A percentile compares a stretch with the other conserved stretches of the same genome.
These are phyloP conservation scores for Esperia sulphurella DNA, from an alignment of 2,888 invertebrate species.

Conservation along the genomic window DNA sequence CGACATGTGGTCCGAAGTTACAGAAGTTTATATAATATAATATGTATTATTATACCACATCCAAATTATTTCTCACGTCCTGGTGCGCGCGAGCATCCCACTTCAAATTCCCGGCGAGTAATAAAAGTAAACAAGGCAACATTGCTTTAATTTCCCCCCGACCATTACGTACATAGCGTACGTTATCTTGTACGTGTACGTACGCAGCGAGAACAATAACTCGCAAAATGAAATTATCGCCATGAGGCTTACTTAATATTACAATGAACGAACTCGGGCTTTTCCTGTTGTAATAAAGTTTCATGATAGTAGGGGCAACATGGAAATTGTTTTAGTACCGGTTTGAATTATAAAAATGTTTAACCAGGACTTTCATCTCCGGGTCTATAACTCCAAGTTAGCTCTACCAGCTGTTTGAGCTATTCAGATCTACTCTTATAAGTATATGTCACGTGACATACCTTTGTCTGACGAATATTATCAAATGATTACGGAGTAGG, in stretches of 20 bases:
- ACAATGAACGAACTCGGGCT: neutral
- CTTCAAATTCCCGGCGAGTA: slow-evolving; percentile 31
- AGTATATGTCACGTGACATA: no score
- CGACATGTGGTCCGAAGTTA: no score
- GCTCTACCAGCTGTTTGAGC: no score
- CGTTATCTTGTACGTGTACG: slow-evolving; percentile 9
- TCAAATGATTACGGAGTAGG: no score
- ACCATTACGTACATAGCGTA: slow-evolving; percentile 18
- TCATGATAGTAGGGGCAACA: neutral
- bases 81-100: slow-evolving; percentile 8
- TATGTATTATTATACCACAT: slow-evolving; percentile 2
- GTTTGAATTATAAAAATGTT: no score
- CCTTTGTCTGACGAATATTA: no score
- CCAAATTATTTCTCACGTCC: neutral
- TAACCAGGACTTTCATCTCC: no score
- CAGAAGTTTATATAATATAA: no score
- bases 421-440: no score
- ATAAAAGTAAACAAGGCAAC: slow-evolving; percentile 42
- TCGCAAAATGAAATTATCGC: slow-evolving; percentile 11
- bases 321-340: neutral
- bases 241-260: neutral
- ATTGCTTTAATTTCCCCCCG: slow-evolving; percentile 43
- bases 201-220: slow-evolving; percentile 6
- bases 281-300: neutral
- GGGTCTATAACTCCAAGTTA: no score